These are phyloP conservation scores for Zaprionus obscuricornis DNA, from an alignment of 2,888 invertebrate genomes.

Conservation along the genomic window DNA sequence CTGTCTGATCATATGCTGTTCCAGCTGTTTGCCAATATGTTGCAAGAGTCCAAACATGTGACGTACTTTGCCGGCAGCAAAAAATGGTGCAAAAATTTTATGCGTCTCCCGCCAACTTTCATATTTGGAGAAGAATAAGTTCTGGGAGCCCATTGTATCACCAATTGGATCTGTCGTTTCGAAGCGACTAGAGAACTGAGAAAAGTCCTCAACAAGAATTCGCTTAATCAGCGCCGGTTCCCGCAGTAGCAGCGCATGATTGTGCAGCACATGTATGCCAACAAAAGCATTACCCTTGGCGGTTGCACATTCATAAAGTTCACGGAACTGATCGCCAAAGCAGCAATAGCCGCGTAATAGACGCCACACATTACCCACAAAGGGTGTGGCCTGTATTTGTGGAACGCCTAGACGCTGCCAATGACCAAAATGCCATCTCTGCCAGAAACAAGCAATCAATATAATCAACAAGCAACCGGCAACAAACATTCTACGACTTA, in stretches of 20 bases:
- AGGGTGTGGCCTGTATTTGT: constrained; percentile 73
- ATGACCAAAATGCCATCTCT: constrained; percentile 78
- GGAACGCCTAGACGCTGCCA: constrained; percentile 79
- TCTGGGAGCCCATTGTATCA: constrained; percentile 82
- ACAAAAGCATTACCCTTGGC: constrained; percentile 62
- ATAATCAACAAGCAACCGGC: background rate
- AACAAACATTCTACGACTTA: constrained; percentile 19
- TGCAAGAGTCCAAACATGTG: constrained; percentile 78
- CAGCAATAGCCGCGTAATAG: constrained; percentile 73
- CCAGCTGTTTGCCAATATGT: constrained; percentile 75
- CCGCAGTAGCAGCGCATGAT: constrained; percentile 82
- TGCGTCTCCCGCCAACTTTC: constrained; percentile 83
- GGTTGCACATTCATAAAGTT: constrained; percentile 71
- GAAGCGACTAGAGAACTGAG: constrained; percentile 79
- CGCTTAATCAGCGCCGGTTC: constrained; percentile 84
- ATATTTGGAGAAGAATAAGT: constrained; percentile 83
- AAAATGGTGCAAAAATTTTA: constrained; percentile 83
- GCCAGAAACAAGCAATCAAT: constrained; percentile 59
- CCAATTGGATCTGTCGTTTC: constrained; percentile 68
- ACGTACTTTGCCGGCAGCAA: constrained; percentile 81
- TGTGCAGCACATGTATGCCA: constrained; percentile 83
- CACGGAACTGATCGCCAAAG: constrained; percentile 76
- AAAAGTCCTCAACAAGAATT: constrained; percentile 83
- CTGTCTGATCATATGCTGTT: constrained; percentile 58
- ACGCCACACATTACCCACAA: constrained; percentile 83